Evolutionary conservation across 2,113 vertebrate genomes (phyloP), one percentile per base, ranked within the genome.

Genomic region (Chionodraco myersi): DNA sequence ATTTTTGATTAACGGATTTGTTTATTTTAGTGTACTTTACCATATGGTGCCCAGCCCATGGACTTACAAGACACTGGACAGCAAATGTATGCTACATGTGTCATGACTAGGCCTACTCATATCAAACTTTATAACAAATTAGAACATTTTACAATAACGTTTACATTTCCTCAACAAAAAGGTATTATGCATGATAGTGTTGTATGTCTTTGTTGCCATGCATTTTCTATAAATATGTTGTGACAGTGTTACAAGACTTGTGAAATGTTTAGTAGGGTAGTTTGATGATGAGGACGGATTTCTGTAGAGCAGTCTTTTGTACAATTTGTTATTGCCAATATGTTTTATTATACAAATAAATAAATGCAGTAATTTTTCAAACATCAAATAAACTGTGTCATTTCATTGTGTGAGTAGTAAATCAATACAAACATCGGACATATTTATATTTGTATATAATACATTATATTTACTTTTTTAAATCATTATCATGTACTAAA

Each of bases 311-410:
- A 26, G 47, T 15, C 23, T 75, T 68, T 65, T 79, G 57, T 86
- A 72, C 47, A 59, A 1, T 58, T 72, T 53, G 56, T 66, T 64
- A 34, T 53, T 41, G 36, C 36, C 36, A 41, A 62, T 45, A 26
- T 60, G 13, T 48, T 45, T 64, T 67, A 57, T 72, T 34, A 75
- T 56, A 36, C 36, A 11, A 44, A 58, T 67, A 10, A 56, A 76
- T 75, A 65, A 41, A 77, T 61, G 12, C 5, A 0, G 4, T 44
- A 61, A 51, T 74, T 83, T 86, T 84, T 12, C 52, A 75, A 71
- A 44, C 63, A 56, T 67, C 2, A 64, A 51, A 16, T 30, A 11
- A 34, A 12, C 34, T 88, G 48, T 78, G 48, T 78, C 14, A 62
- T 23, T 26, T 30, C 30, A 30, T 4, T 1, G 36, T 44, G 53